Evolutionary conservation across 1,140 invertebrate genomes (phyloP), one percentile per base, ranked within the genome.

Genomic region (Eriosoma lanigerum): DNA sequence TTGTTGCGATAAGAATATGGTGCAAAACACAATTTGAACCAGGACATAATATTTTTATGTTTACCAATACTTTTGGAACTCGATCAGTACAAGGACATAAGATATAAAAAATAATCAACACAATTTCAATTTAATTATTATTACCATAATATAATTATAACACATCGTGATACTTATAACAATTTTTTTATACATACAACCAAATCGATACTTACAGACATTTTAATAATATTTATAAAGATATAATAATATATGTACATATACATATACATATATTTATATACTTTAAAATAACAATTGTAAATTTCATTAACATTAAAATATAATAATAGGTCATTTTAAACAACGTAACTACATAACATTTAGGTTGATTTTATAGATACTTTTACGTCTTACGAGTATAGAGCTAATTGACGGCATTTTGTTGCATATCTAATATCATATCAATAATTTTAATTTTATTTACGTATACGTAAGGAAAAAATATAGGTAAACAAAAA

Each of bases 361-460:
- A 19, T 2, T 62, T 62, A 62, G 1, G 15, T 60, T 3, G 2
- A 60, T 26, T 29, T n/a, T 60, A n/a, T 64, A n/a, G 26, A 19
- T 64, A 29, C 17, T 62, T 21, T 46, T 15, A 58, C 29, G 0
- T 32, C 29, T 64, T 64, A 44, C 26, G 10, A 66, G n/a, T 44
- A 66, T 0, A 66, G 32, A 38, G 62, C 38, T 66, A 66, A 66
- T 66, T 66, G 62, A 66, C 62, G 62, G 62, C n/a, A 10, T 21
- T 66, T 66, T 24, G n/a, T n/a, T n/a, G n/a, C n/a, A n/a, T n/a
- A n/a, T n/a, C n/a, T n/a, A n/a, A n/a, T n/a, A n/a, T n/a, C n/a
- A n/a, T n/a, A n/a, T n/a, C n/a, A n/a, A n/a, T n/a, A n/a, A n/a
- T n/a, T n/a, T n/a, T n/a, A n/a, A n/a, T n/a, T n/a, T n/a, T n/a